Base-by-base conservation (phyloP, 1,140 invertebrate species). In the Sycobia sp. region DNA sequence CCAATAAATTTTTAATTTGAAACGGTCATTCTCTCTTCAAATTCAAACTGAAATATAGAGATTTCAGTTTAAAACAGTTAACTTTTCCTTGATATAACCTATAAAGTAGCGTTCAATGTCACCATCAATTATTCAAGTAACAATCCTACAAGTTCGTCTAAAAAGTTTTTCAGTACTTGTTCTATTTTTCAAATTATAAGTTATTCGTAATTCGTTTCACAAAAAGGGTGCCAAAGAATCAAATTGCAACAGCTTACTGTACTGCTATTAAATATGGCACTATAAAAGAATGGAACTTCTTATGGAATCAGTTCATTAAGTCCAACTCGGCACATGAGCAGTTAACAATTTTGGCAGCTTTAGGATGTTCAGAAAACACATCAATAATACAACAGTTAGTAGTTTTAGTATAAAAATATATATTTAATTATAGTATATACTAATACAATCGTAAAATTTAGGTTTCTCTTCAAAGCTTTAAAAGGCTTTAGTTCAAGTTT, bases 271-370 rank as follows among this genome's bases (percentile, higher is more conserved):
- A 83, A 59, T 75, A 89, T 65, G 94, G 94, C 20, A 83, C 82
- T 11, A 84, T 87, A 59, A 78, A 84, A 0, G 90, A 94, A 64
- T 97, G 93, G 93, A 81, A 92, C 44, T 94, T 91, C 81, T 82
- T 92, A 5, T 91, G 91, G 84, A 73, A 88, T 18, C 80, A 89
- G 34, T 95, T 93, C 70, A 76, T 85, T 44, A 82, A 84, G 20
- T 84, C 90, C 0, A 89, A 91, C 74, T 87, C 90, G 7, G 86
- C 89, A 0, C 77, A 85, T 3, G 91, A 93, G 58, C 86, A 89
- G 71, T 73, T 74, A 20, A 78, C 80, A 0, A 85, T 95, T 39
- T 75, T 94, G 13, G 75, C 70, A 4, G 84, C 89, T 5, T 80
- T 96, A 27, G 87, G 87, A 13, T 95, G 93, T 73, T 85, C 85